Evolutionary conservation across 2,113 vertebrate species (phyloP).

Genomic region (Numenius arquata): DNA sequence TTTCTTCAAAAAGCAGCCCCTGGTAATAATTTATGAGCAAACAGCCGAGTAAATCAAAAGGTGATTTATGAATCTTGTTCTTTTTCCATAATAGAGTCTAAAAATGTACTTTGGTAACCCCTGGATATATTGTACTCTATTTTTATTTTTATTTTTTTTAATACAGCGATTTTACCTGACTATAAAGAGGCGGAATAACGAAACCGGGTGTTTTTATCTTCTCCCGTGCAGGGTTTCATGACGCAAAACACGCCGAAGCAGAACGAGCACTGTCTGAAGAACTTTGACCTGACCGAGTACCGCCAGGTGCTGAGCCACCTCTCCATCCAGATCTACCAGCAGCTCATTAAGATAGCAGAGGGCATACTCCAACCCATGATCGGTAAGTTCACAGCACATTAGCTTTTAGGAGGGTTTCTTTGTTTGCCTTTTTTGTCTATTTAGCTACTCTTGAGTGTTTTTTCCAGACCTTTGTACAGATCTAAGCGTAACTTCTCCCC

Average conservation of each 20-base stretch:
- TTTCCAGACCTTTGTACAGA: not conserved
- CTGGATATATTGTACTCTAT: not conserved
- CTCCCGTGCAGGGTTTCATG: conserved; percentile 78
- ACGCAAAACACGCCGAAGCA: conserved; percentile 88
- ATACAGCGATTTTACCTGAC: not conserved
- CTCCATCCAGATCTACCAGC: conserved; percentile 98
- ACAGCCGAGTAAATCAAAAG: not conserved
- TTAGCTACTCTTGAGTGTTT: not conserved
- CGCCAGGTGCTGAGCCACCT: conserved; percentile 91
- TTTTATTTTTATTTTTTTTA: not conserved
- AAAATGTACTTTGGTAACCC: not conserved
- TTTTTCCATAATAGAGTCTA: not conserved
- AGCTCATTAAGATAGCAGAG: conserved; percentile 85
- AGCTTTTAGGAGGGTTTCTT: not conserved
- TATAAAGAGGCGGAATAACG: not conserved
- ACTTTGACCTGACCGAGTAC: conserved; percentile 96
- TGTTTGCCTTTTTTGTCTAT: not conserved
- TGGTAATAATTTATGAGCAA: not conserved
- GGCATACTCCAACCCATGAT: conserved; percentile 88
- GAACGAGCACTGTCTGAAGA: conserved; percentile 95
- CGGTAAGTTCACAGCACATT: conserved; percentile 68
- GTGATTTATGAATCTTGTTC: not conserved
- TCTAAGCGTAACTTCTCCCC: not conserved
- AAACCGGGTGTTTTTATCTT: not conserved
- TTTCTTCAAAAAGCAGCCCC: not conserved